Percentiles rank a stretch among this genome's conserved stretches.
These are phyloP conservation scores for Orcinus orca DNA, from an alignment of 2,113 vertebrate genomes.

Conservation along the genomic window DNA sequence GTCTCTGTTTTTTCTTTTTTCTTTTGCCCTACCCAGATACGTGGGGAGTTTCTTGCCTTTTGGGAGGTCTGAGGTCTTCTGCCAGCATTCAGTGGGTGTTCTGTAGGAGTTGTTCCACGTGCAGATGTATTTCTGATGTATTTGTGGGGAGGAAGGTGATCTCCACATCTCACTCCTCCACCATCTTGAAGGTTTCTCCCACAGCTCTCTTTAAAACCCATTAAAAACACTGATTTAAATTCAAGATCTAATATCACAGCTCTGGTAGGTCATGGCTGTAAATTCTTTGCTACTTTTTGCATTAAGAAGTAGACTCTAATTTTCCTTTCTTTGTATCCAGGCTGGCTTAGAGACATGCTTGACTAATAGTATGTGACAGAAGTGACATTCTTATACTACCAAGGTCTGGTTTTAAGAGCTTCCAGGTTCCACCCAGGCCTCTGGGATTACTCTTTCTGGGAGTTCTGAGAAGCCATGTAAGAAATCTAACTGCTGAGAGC, in stretches of 20 bases:
- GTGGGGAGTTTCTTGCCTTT: no score
- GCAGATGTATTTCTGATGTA: no score
- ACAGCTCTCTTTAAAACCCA: neutral
- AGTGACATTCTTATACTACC: neutral
- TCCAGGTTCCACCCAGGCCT: neutral
- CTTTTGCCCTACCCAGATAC: no score
- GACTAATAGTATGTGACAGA: neutral
- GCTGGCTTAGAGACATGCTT: neutral
- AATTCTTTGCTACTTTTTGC: neutral
- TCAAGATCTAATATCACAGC: neutral
- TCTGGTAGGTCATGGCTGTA: neutral
- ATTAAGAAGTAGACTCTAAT: neutral
- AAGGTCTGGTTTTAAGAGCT: neutral
- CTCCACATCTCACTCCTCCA: no score
- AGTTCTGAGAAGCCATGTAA: neutral
- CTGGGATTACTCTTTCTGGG: neutral
- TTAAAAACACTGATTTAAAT: neutral
- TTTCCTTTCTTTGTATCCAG: neutral
- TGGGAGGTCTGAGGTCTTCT: no score
- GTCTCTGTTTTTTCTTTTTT: no score
- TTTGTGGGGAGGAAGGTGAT: no score
- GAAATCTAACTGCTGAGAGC: neutral
- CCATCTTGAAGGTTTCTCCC: no score
- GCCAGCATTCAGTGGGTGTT: no score
- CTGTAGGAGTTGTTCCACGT: no score